Percentiles rank a stretch among this genome's conserved stretches.
These are phyloP conservation scores for Rhinella marina DNA, from an alignment of 2,797 vertebrate species.

Conservation along the genomic window DNA sequence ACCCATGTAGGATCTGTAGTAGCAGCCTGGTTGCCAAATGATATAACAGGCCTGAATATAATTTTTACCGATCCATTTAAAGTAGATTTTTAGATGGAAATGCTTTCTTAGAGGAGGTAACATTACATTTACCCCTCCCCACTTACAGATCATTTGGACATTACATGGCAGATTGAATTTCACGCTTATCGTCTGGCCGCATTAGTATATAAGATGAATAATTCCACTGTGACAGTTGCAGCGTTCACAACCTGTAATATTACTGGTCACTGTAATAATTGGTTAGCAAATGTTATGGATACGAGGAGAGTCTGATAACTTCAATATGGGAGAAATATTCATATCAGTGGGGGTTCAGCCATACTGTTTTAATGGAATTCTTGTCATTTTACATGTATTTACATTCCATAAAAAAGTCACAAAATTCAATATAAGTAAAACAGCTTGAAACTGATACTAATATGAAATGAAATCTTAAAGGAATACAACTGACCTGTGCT, in stretches of 20 bases:
- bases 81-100: too few relatives aligned
- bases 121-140: neutral
- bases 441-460: neutral
- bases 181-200: neutral
- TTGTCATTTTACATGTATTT: constrained; percentile 9
- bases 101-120: neutral
- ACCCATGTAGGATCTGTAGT: too few relatives aligned
- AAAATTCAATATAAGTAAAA: neutral
- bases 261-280: neutral
- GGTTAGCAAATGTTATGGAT: constrained; percentile 18
- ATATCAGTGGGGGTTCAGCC: neutral
- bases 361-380: constrained; percentile 34
- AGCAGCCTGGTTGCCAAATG: too few relatives aligned
- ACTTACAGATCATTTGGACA: neutral
- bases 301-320: constrained; percentile 4
- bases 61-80: too few relatives aligned
- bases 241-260: neutral
- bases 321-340: constrained; percentile 25
- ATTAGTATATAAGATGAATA: neutral
- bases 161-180: constrained; percentile 1
- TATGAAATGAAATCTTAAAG: constrained; percentile 5
- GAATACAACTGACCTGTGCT: neutral
- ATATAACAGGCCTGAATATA: too few relatives aligned
- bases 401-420: constrained; percentile 31
- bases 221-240: neutral